Percentiles rank a stretch among this genome's conserved stretches.
phyloP scores from a whole-genome alignment of 2,113 vertebrate genomes.

The Rhinopomastus cyanomelas region DNA sequence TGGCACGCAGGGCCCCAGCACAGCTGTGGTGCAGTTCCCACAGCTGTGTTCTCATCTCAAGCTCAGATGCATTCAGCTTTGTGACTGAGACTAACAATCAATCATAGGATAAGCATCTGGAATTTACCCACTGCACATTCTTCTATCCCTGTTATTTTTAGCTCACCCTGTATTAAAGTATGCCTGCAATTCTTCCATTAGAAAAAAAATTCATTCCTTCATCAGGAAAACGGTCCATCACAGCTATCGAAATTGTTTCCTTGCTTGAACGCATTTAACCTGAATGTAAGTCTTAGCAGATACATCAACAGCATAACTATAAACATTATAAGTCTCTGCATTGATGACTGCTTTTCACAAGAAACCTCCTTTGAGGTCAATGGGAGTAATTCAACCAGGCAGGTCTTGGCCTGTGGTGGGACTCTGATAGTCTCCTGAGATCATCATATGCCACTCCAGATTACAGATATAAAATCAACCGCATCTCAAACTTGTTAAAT shows the following conservation, averaged over 20 bases:
- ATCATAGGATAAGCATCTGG: not conserved
- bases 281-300: not conserved
- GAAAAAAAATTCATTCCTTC: not conserved
- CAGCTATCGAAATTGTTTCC: not conserved
- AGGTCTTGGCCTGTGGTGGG: not conserved
- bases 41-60: not conserved
- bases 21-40: not conserved
- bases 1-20: rapidly evolving
- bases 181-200: not conserved
- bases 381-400: not conserved
- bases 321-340: not conserved
- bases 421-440: not conserved
- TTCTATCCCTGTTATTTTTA: conserved; percentile 3
- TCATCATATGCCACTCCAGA: not conserved
- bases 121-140: rapidly evolving
- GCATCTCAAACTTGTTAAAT: not conserved
- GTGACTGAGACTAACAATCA: not conserved
- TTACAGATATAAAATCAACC: not conserved
- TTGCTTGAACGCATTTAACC: not conserved
- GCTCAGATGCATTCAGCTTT: rapidly evolving
- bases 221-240: not conserved
- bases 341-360: not conserved
- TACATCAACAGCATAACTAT: not conserved
- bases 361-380: not conserved
- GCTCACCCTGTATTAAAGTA: not conserved